Base-by-base conservation (phyloP, 2,113 vertebrate genomes). In the Pontoporia blainvillei region DNA sequence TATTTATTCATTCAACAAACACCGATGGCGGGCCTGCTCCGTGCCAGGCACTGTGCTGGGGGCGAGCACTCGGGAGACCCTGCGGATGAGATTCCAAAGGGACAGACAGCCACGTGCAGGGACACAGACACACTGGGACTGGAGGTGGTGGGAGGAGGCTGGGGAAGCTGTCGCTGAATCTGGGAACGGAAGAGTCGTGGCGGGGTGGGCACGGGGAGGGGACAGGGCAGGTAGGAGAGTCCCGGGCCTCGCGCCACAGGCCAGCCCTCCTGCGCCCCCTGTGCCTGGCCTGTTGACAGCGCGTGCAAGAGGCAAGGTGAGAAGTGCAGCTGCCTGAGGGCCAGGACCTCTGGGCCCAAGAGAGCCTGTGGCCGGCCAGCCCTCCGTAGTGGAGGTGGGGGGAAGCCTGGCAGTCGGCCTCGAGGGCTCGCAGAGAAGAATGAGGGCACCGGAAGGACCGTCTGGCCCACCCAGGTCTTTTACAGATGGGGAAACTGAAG, bases 261-360 rank as follows among this genome's bases (percentile, higher is more conserved):
- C n/a, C 7, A 1, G 44, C 3, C 18, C 36, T 29, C 20, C 66
- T 23, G 34, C 1, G 1, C 27, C 11, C 15, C 12, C 4, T 6
- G n/a, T 14, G 12, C 59, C n/a, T 2, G 39, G 44, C 75, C 61
- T 8, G 1, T 7, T 49, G 61, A 49, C 18, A 2, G 2, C 5
- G 5, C 3, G 0, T 11, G 12, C 31, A 5, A 25, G 57, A 23
- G 10, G 25, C 0, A 23, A 8, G 73, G 15, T 7, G 23, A 21
- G 46, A 67, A 72, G 36, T 1, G 1, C 29, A 46, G n/a, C 4
- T 29, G 34, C 54, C 15, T 31, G 67, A 25, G 36, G 36, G 2
- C 25, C 52, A 31, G 31, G 69, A 31, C 23, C 29, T 39, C 15
- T 8, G 59, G 18, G 62, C 20, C 61, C 57, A 41, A 25, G 23